Evolutionary conservation across 2,888 invertebrate genomes (phyloP), one percentile per base, ranked within the genome.

Genomic region (Physocephala rufipes): DNA sequence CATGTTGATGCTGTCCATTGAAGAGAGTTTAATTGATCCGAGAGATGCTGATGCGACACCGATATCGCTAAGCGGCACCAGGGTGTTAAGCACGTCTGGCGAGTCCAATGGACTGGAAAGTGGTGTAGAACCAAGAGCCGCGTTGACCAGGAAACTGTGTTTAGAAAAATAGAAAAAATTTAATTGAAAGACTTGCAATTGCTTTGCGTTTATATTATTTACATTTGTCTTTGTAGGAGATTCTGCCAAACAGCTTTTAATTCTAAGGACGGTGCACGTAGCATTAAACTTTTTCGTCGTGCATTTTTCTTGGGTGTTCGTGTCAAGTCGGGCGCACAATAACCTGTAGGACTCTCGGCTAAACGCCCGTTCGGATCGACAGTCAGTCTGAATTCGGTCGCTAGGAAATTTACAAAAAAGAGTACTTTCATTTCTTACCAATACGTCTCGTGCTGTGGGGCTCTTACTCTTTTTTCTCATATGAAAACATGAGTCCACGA

Each of bases 171-270:
- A 7, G 28, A n/a, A 15, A 4, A 28, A 58, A 26, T 24, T 13
- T 12, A 3, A 30, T 26, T 30, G 16, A 0, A 61, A 24, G 9
- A 43, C 9, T n/a, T n/a, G 9, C 16, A 61, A 24, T 13, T 36
- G 19, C 4, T n/a, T 9, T 65, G 16, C 19, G 13, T 21, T 19
- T 2, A 0, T 9, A 36, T 36, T 36, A 74, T 91, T 91, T 86
- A 95, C 95, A 95, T 94, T 87, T 95, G 95, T 75, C 95, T 88
- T 81, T 95, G 94, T 28, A 95, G 88, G 71, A 95, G 88, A 85
- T 94, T 95, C 86, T 95, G 95, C 95, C 95, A 95, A 12, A 95
- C 94, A 49, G 95, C 95, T 83, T 95, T 95, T 51, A 95, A 86
- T 83, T 95, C 95, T 72, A 92, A 89, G 1, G 92, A 94, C 0